A percentile compares a stretch with the other conserved stretches of the same genome.
Conservation (phyloP, 2,888 invertebrate species). For the Punctoribates punctum region DNA sequence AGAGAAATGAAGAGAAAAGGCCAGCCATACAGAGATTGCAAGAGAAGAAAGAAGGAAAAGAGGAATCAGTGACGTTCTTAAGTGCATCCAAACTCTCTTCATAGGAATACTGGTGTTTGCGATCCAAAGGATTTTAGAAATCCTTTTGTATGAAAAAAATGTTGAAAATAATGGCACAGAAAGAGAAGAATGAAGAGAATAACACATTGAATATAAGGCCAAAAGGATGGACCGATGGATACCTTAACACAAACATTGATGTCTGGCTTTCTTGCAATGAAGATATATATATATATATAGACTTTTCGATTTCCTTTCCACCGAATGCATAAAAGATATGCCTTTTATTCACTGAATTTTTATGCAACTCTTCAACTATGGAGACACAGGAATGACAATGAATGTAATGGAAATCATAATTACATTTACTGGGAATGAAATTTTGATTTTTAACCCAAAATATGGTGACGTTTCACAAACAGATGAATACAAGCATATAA, state of each 20-base stretch:
- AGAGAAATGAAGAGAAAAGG: conserved; percentile 32
- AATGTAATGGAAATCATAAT: too few species aligned
- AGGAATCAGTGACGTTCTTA: conserved; percentile 24
- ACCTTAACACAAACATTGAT: conserved; percentile 28
- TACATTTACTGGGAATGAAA: too few species aligned
- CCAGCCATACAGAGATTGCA: conserved; percentile 25
- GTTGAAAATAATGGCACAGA: conserved; percentile 4
- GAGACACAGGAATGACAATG: too few species aligned
- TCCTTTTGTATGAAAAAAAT: conserved; percentile 33
- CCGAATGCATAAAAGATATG: too few species aligned
- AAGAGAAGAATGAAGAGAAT: neutral
- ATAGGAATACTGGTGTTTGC: conserved; percentile 23
- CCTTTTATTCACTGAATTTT: too few species aligned
- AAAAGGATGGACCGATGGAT: conserved; percentile 28
- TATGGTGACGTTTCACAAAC: too few species aligned
- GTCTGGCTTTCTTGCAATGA: conserved; percentile 1
- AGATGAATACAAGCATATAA: too few species aligned
- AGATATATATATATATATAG: conserved; percentile 21
- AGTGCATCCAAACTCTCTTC: conserved; percentile 26
- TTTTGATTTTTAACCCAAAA: too few species aligned
- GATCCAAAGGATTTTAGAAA: conserved; percentile 25
- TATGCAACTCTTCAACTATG: too few species aligned
- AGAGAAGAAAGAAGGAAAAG: conserved; percentile 37
- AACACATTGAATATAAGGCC: neutral
- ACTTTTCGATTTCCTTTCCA: neutral